Evolutionary conservation across 2,797 vertebrate genomes (phyloP), one percentile per base, ranked within the genome.

Genomic region (Anniella stebbinsi): DNA sequence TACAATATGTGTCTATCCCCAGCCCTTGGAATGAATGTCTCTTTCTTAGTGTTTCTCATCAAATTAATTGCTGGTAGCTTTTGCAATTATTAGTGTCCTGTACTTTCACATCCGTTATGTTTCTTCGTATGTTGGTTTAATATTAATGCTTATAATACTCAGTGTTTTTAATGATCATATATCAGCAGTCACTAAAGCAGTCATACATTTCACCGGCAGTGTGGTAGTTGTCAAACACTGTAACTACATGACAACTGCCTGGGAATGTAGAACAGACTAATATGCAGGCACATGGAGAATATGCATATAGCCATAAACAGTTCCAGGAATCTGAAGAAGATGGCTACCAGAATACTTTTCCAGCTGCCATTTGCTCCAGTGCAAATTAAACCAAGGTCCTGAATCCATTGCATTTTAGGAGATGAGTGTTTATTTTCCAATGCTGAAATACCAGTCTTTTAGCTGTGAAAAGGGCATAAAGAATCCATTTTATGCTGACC

Each of bases 11-110:
- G 0, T 84, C 38, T 84, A 4, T 67, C 77, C 63, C 86, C 84
- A 91, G 13, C 9, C 23, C 51, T 60, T 45, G 48, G 45, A 33
- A 83, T 87, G 86, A 94, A 88, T 90, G 2, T n/a, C 78, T 54
- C 2, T 81, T 92, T 89, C 54, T 33, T 89, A 33, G 78, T 82
- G 78, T 82, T 90, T 92, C 41, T 63, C 86, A 11, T 0, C 0
- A 13, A 57, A 36, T 1, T 91, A 36, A 91, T 75, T 85, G 87
- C 36, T 88, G 45, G 45, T 87, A 54, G 33, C 25, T 78, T 89
- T 54, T 25, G 60, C 17, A 60, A 41, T 51, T 57, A 25, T 73
- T 83, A 36, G 23, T 66, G n/a, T 82, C 21, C 13, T 25, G 23
- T 73, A 67, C 45, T 33, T 48, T 41, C 54, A 66, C 36, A 77